Base-by-base conservation (phyloP, 2,113 vertebrate genomes). In the Ceratotherium simum region DNA sequence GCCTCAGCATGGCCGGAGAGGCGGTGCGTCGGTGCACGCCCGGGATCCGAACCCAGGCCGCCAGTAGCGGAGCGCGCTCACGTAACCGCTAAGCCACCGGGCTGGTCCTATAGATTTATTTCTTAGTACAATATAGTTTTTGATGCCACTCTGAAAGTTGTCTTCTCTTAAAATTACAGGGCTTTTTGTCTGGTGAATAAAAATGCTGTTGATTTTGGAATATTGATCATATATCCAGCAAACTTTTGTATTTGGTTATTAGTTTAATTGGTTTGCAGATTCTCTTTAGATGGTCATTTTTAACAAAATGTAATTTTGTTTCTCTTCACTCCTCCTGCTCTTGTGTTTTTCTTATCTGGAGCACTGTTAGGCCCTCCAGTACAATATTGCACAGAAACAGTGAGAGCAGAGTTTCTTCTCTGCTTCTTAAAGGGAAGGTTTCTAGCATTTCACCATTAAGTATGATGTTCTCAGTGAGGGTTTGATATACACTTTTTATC, bases 131-230 rank as follows among this genome's bases (percentile, higher is more conserved):
- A 1, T 75, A 60, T 69, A 56, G 83, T 89, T 95, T 92, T 69
- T 94, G 72, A 81, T 62, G 65, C 64, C 62, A 67, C 21, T 84
- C 13, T 60, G n/a, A 31, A 91, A 56, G 4, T 75, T 90, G 8
- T 90, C n/a, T 54, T 48, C 69, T 91, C 90, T 60, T 81, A 51
- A 85, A 84, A 84, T 60, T 79, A 12, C 3, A n/a, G 3, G 33
- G 29, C 42, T 92, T 84, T 72, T 70, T 17, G 2, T 13, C 8
- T 79, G 12, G 33, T 51, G 27, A 79, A 60, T 88, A 78, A 96
- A 94, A 96, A 51, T 83, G 20, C 23, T 67, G 48, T 85, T 85
- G 72, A 80, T 62, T 95, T 97, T 84, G 67, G 13, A 79, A 75
- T 48, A 67, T 31, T 33, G 70, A 89, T 92, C 48, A 73, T 58